Conservation (phyloP, 2,113 vertebrate genomes). For the Litocranius walleri region DNA sequence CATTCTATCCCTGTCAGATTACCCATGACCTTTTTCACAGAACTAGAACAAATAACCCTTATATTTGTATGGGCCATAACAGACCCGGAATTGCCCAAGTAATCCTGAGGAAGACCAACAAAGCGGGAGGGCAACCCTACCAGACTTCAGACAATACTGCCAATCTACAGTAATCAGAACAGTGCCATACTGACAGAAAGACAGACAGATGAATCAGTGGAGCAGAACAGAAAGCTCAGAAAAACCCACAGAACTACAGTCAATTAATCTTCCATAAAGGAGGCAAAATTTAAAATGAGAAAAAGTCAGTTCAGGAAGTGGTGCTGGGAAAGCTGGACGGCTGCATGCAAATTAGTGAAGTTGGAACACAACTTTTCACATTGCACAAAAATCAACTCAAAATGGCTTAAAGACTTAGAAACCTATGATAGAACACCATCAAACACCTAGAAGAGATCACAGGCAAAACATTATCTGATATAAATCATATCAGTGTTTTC, state of each 20-base stretch:
- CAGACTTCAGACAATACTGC: neutral
- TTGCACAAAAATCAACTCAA: neutral
- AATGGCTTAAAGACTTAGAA: neutral
- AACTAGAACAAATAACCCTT: neutral
- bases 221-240: neutral
- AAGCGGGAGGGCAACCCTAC: neutral
- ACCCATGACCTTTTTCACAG: neutral
- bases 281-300: neutral
- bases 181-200: neutral
- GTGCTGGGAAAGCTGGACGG: neutral
- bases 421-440: neutral
- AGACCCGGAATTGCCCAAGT: neutral
- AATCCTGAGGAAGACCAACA: neutral
- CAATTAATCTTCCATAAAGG: neutral
- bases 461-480: neutral
- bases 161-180: neutral
- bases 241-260: neutral
- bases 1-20: neutral
- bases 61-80: neutral
- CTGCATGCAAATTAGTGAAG: neutral
- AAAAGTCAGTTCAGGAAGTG: neutral
- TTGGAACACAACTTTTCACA: neutral
- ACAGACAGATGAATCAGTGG: neutral
- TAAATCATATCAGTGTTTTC: neutral
- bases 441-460: neutral